Base-by-base conservation (phyloP, 1,140 invertebrate species). In the Cydia fagiglandana region DNA sequence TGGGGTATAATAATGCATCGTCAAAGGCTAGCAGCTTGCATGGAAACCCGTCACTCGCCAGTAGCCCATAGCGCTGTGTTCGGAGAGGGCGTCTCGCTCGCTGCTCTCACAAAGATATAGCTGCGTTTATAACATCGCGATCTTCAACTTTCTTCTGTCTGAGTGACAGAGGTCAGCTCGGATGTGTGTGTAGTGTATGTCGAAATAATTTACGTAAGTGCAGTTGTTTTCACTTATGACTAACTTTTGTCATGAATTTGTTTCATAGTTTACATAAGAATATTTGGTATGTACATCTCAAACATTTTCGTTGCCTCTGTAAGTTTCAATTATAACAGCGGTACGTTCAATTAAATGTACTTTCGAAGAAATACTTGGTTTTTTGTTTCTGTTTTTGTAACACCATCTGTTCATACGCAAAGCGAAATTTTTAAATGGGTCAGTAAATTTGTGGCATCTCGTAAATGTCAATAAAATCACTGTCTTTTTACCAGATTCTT, bases 171-270 rank as follows among this genome's bases (percentile, higher is more conserved):
- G 56, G 56, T 61, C 56, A 61, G 20, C 17, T 61, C 56, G 20
- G 20, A 61, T 61, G 56, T 61, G 56, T 61, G 53, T 24, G 56
- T 61, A 24, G 56, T 61, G 56, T 10, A 61, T 61, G 56, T 61
- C 56, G 56, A 61, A 61, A 61, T 61, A 9, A 61, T 61, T 61
- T 61, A 61, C 20, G 56, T 61, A 61, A 61, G 56, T 61, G 10
- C 56, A 12, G 17, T 24, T 24, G 24, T 53, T 53, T 9, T 61
- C 56, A 61, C 56, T 24, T 61, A 61, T 61, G 56, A 61, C 17
- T 12, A 10, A 2, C 10, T 24, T 20, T 20, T 17, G 7, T 61
- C 9, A 53, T 7, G 5, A 17, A 2, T 53, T 10, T 53, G 15
- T 53, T 53, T 17, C n/a, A 17, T 53, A 53, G n/a, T 4, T 53